phyloP scores from a whole-genome alignment of 2,113 vertebrate species.

The Osmerus eperlanus region DNA sequence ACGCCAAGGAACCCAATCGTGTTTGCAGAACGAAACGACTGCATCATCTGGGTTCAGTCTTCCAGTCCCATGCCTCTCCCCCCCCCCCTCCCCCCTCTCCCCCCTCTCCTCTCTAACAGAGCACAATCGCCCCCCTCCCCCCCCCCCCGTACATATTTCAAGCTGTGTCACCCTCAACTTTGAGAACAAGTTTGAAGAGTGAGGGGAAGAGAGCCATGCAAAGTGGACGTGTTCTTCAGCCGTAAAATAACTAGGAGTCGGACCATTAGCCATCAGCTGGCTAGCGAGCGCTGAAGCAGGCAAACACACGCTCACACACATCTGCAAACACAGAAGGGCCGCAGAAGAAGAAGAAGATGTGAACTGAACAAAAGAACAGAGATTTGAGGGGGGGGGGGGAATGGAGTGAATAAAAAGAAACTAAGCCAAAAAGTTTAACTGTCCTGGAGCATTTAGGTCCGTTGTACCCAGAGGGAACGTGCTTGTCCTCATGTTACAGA shows the following conservation, averaged over 20 bases:
- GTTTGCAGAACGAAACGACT: slow-evolving; percentile 71
- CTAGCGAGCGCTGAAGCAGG: slow-evolving; percentile 53
- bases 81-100: slow-evolving; percentile 35
- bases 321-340: slow-evolving; percentile 64
- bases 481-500: too few relatives aligned
- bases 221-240: slow-evolving; percentile 71
- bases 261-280: slow-evolving; percentile 64
- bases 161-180: slow-evolving; percentile 60
- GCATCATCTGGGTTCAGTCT: slow-evolving; percentile 65
- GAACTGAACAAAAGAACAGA: slow-evolving; percentile 40
- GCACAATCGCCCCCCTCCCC: neutral
- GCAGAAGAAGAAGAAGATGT: slow-evolving; percentile 12
- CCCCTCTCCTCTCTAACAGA: slow-evolving; percentile 5
- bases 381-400: neutral
- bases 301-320: slow-evolving; percentile 6
- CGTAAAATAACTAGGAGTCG: slow-evolving; percentile 69
- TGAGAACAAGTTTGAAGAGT: slow-evolving; percentile 61
- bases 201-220: slow-evolving; percentile 68
- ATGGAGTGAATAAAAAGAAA: slow-evolving; percentile 8
- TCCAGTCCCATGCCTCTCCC: slow-evolving; percentile 55
- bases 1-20: slow-evolving; percentile 39
- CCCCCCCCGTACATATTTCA: slow-evolving; percentile 44
- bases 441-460: neutral
- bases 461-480: too few relatives aligned
- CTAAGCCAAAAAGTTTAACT: neutral